Conservation (phyloP, 1,140 invertebrate genomes). For the Macrocentrus cingulum region DNA sequence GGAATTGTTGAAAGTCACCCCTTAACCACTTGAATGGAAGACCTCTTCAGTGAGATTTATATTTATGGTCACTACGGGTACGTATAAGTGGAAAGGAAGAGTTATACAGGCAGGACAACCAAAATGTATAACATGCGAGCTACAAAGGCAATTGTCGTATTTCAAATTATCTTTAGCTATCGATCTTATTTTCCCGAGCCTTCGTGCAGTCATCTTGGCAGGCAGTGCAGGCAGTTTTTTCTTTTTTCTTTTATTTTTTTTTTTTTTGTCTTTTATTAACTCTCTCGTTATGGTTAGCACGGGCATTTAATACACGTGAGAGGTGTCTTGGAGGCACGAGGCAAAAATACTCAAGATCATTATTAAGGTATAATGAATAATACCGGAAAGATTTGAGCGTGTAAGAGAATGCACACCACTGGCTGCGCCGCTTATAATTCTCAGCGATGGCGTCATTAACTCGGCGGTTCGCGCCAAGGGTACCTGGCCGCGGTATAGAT, state of each 20-base stretch:
- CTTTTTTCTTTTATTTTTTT: neutral
- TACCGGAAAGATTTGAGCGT: conserved; percentile 42
- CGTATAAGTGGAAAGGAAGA: conserved; percentile 10
- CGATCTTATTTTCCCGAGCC: conserved; percentile 12
- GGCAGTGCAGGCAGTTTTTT: too few species aligned
- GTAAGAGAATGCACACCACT: conserved; percentile 39
- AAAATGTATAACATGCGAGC: conserved; percentile 2
- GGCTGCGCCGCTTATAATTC: conserved; percentile 41
- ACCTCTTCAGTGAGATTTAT: conserved; percentile 9
- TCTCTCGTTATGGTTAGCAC: neutral
- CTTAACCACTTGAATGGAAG: neutral
- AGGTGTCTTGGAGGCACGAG: conserved; percentile 1
- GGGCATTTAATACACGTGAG: neutral
- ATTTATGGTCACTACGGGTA: conserved; percentile 4
- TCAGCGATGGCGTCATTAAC: conserved; percentile 41
- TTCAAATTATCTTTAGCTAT: conserved; percentile 15
- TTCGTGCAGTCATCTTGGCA: too few species aligned
- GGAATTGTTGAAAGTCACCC: neutral
- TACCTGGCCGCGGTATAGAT: conserved; percentile 11
- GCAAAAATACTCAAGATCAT: conserved; percentile 31
- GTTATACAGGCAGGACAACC: neutral
- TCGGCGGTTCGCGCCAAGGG: conserved; percentile 24
- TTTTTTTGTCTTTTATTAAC: neutral
- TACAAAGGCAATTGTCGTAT: conserved; percentile 16
- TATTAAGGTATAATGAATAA: conserved; percentile 46